Conservation (phyloP, 2,888 invertebrate species). For the Melipona bicolor region DNA sequence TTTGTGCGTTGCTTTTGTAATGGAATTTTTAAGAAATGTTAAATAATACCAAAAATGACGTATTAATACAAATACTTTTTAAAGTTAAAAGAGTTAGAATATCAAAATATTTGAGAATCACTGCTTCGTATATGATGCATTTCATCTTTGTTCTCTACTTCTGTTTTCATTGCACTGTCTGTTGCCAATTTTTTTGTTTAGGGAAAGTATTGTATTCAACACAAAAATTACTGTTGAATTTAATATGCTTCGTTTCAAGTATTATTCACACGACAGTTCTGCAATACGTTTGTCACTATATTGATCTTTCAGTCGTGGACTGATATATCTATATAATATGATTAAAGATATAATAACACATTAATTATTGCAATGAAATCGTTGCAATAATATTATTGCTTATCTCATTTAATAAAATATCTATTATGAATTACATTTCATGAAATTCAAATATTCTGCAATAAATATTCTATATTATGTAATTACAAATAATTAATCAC, state of each 20-base stretch:
- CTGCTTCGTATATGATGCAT: not conserved
- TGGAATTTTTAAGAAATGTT: not conserved
- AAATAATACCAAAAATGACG: too few relatives aligned
- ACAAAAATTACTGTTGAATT: conserved; percentile 5
- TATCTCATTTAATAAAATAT: not conserved
- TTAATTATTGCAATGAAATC: not conserved
- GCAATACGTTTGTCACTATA: not conserved
- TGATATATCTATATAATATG: not conserved
- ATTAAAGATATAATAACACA: not conserved
- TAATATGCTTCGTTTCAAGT: conserved; percentile 25
- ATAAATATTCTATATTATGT: not conserved
- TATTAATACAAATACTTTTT: not conserved
- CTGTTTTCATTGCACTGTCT: conserved; percentile 11
- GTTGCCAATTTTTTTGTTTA: not conserved
- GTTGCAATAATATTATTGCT: not conserved
- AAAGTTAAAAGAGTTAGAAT: not conserved
- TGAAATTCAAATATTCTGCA: too few relatives aligned
- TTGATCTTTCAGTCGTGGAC: not conserved
- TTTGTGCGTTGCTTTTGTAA: not conserved
- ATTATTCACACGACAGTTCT: conserved; percentile 16
- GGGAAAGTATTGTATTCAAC: not conserved
- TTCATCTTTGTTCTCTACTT: not conserved
- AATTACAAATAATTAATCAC: not conserved
- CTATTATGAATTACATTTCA: not conserved
- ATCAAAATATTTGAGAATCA: not conserved